A percentile compares a stretch with the other conserved stretches of the same genome.
Evolutionary conservation across 1,140 invertebrate species (phyloP).

Genomic region (Magallana gigas): DNA sequence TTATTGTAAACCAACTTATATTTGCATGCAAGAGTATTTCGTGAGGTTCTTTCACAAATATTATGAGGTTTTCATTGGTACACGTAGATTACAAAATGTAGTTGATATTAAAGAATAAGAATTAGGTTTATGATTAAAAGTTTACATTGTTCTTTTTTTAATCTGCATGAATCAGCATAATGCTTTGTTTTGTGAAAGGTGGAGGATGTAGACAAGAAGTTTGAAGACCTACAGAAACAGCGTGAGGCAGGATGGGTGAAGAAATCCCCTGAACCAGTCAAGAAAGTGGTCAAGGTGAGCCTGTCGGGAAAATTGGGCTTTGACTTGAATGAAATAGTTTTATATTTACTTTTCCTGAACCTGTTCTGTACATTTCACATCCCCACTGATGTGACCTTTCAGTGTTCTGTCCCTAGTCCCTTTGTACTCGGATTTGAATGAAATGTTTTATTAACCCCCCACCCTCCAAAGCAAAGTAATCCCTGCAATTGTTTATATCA

Average conservation of each 20-base stretch:
- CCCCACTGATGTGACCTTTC: not conserved
- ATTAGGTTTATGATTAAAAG: too few relatives aligned
- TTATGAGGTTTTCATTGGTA: too few relatives aligned
- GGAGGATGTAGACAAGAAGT: slow-evolving; percentile 76
- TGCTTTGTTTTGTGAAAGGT: slow-evolving; percentile 63
- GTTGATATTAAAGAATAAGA: too few relatives aligned
- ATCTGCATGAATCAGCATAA: not conserved
- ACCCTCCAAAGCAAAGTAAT: not conserved
- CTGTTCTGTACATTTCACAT: too few relatives aligned
- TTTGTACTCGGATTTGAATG: not conserved
- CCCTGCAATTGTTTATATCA: not conserved
- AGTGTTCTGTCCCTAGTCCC: not conserved
- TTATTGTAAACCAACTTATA: too few relatives aligned
- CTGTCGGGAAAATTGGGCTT: not conserved
- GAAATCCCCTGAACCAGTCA: slow-evolving; percentile 57
- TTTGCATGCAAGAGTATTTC: too few relatives aligned
- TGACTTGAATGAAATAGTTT: too few relatives aligned
- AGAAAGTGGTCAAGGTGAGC: slow-evolving; percentile 67
- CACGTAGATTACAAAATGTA: too few relatives aligned
- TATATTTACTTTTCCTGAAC: too few relatives aligned
- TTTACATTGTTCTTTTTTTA: too few relatives aligned
- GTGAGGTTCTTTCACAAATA: too few relatives aligned
- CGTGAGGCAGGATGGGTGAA: slow-evolving; percentile 71
- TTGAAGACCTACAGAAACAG: slow-evolving; percentile 68
- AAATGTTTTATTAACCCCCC: not conserved